A percentile compares a stretch with the other conserved stretches of the same genome.
phyloP scores from a whole-genome alignment of 2,888 invertebrate genomes.

The Agrochola macilenta region DNA sequence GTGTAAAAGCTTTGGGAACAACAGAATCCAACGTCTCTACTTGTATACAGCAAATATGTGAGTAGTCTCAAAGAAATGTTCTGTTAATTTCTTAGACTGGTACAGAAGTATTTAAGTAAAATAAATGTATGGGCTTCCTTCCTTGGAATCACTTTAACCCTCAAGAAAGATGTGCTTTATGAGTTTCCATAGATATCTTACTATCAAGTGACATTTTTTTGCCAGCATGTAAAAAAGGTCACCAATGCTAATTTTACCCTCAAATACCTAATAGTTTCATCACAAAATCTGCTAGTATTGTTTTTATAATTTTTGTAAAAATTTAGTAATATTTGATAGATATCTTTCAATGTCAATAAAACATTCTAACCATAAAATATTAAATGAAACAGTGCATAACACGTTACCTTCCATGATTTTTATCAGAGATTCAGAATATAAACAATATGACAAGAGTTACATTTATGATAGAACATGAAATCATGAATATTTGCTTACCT shows the following conservation, averaged over 20 bases:
- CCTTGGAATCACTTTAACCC: constrained; percentile 3
- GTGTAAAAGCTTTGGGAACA: too few relatives aligned
- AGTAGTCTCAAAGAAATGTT: background rate
- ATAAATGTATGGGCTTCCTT: background rate
- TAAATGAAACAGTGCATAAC: constrained; percentile 51
- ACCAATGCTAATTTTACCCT: constrained; percentile 38
- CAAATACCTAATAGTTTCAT: constrained; percentile 31
- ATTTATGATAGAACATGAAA: constrained; percentile 37
- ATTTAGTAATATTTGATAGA: background rate
- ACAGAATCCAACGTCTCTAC: background rate
- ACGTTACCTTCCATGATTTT: constrained; percentile 61
- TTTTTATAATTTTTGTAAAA: constrained; percentile 26
- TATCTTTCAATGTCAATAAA: constrained; percentile 49
- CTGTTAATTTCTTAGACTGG: background rate
- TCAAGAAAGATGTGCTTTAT: background rate
- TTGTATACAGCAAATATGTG: background rate
- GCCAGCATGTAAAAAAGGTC: constrained; percentile 45
- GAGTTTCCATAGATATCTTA: constrained; percentile 16
- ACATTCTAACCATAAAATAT: constrained; percentile 63
- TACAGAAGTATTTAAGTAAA: background rate
- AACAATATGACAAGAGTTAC: constrained; percentile 58
- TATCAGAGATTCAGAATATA: constrained; percentile 55
- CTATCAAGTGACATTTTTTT: constrained; percentile 22
- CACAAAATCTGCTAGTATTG: constrained; percentile 24
- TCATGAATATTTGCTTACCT: constrained; percentile 90